Conservation (phyloP, 2,888 invertebrate species). For the Pandemis heparana region DNA sequence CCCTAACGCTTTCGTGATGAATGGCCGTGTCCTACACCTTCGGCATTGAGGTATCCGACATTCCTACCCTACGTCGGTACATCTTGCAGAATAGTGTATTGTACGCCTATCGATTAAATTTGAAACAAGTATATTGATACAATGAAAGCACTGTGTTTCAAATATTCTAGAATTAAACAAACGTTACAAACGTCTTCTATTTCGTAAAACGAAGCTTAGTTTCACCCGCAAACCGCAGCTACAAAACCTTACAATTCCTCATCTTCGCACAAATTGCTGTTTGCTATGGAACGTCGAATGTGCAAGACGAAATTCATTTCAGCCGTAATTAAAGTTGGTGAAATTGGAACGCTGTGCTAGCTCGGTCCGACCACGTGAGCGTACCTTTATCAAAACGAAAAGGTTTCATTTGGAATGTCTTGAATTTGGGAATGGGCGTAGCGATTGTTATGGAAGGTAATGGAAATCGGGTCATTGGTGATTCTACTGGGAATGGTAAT, state of each 20-base stretch:
- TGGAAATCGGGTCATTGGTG: background rate
- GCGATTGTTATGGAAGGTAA: background rate
- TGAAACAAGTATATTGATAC: background rate
- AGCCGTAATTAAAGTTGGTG: conserved; percentile 30
- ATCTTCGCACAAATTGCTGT: conserved; percentile 21
- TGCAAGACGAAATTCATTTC: conserved; percentile 11
- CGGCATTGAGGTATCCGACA: too few species aligned
- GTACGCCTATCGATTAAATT: too few species aligned
- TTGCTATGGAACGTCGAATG: conserved; percentile 24
- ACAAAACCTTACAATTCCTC: conserved; percentile 14
- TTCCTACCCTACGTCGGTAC: too few species aligned
- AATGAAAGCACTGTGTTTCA: background rate
- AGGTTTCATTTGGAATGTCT: background rate
- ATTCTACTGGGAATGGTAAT: background rate
- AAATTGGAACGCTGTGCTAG: conserved; percentile 3
- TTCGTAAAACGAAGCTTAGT: background rate
- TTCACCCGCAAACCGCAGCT: conserved; percentile 12
- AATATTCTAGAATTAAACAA: background rate
- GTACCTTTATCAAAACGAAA: conserved; percentile 5
- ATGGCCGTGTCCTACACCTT: too few species aligned
- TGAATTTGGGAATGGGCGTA: background rate
- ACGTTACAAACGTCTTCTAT: background rate
- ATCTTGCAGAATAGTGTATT: too few species aligned
- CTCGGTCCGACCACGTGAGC: background rate
- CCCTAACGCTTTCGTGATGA: too few species aligned